These are phyloP conservation scores for Drosophila seguyi DNA, from an alignment of 1,140 invertebrate genomes.

Conservation along the genomic window DNA sequence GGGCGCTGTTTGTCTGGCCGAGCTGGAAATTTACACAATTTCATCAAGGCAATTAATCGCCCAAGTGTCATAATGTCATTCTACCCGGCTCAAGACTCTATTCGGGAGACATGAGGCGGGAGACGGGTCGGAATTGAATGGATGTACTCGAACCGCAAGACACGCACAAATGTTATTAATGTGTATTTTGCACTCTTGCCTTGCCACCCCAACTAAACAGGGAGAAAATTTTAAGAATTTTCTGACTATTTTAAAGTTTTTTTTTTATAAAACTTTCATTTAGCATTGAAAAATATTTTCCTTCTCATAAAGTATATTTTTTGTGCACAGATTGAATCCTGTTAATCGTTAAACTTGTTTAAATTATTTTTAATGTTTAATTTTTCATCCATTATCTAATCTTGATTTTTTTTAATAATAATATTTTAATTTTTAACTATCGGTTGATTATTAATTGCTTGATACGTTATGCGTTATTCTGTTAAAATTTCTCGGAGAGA, in stretches of 20 bases:
- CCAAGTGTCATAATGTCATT: constrained; percentile 63
- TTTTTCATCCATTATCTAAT: background rate
- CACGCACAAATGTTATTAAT: constrained; percentile 72
- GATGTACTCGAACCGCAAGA: constrained; percentile 52
- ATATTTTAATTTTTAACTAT: background rate
- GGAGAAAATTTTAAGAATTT: background rate
- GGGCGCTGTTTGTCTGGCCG: constrained; percentile 29
- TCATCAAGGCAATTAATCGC: constrained; percentile 79
- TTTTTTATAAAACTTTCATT: too few species aligned
- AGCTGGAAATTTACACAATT: constrained; percentile 62
- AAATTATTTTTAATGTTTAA: background rate
- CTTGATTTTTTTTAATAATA: background rate
- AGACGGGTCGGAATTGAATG: constrained; percentile 2
- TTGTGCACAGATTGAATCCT: background rate
- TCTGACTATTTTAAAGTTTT: background rate
- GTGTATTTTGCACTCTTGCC: constrained; percentile 55
- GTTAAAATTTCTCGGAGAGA: background rate
- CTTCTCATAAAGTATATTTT: too few species aligned
- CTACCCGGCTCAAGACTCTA: constrained; percentile 25
- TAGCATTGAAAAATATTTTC: too few species aligned
- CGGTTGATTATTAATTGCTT: background rate
- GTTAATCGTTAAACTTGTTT: background rate
- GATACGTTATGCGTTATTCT: too few species aligned
- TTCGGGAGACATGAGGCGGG: background rate
- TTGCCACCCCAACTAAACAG: constrained; percentile 6